Percentiles rank a stretch among this genome's conserved stretches.
These are phyloP conservation scores for Drosophila paulistorum DNA, from an alignment of 1,140 invertebrate species.

Conservation along the genomic window DNA sequence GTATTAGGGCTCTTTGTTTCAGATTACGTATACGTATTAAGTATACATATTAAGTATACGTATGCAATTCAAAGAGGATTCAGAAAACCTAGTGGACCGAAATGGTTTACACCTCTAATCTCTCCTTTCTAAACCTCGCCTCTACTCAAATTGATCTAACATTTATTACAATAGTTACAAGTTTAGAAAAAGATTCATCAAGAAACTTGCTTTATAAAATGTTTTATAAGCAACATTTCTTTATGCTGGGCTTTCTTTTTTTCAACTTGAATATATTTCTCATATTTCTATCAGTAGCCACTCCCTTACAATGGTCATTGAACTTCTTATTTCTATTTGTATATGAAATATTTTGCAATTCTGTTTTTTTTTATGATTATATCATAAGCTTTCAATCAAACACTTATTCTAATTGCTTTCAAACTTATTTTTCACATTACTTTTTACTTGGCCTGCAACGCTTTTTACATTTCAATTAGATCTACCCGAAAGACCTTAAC, in stretches of 20 bases:
- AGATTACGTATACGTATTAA: no score
- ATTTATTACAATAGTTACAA: no score
- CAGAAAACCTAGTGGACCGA: no score
- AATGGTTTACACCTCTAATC: no score
- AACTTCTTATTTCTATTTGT: not conserved
- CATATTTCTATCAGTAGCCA: not conserved
- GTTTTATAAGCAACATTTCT: no score
- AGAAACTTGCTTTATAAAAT: not conserved
- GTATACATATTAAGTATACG: no score
- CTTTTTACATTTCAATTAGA: constrained; percentile 51
- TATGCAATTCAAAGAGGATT: no score
- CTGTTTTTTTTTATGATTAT: constrained; percentile 33
- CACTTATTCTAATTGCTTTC: constrained; percentile 8
- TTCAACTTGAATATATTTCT: not conserved
- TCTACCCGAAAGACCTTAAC: constrained; percentile 56
- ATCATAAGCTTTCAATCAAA: constrained; percentile 44
- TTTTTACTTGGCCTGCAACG: constrained; percentile 32
- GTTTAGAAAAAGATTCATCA: not conserved
- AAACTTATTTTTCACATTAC: constrained; percentile 8
- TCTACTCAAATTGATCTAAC: no score
- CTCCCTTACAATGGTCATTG: not conserved
- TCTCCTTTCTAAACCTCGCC: no score
- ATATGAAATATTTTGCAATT: not conserved
- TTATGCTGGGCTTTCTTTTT: not conserved
- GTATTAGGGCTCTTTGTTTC: no score